Evolutionary conservation across 2,888 invertebrate genomes (phyloP).

Genomic region (Mayetiola destructor): DNA sequence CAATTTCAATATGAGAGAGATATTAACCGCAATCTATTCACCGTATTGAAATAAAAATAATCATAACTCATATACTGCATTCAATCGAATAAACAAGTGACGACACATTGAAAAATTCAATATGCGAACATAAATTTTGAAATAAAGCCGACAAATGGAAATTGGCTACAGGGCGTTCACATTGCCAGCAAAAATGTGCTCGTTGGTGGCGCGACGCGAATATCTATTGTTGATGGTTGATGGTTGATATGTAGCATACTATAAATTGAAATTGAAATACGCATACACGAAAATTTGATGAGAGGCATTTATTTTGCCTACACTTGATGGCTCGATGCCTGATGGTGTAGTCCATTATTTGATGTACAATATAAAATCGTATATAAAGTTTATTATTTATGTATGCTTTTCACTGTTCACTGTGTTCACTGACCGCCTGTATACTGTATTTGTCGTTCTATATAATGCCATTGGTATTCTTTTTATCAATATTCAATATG

Average conservation of each 20-base stretch:
- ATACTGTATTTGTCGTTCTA: no score
- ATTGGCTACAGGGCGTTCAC: constrained; percentile 6
- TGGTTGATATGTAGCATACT: not conserved
- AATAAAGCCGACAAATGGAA: not conserved
- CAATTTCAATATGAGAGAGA: not conserved
- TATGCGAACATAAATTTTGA: not conserved
- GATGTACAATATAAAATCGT: not conserved
- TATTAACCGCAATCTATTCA: not conserved
- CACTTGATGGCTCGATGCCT: no score
- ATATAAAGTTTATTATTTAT: not conserved
- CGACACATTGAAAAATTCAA: not conserved
- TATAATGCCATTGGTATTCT: no score
- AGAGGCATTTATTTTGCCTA: not conserved
- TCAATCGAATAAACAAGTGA: constrained; percentile 5
- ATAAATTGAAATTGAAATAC: not conserved
- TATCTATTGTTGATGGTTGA: not conserved
- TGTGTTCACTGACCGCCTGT: no score
- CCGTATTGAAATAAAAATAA: not conserved
- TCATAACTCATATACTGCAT: not conserved
- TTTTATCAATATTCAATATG: no score
- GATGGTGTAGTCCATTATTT: not conserved
- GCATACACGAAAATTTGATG: not conserved
- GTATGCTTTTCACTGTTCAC: no score
- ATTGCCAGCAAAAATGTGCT: not conserved
- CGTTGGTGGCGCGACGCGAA: not conserved